Evolutionary conservation across 2,113 vertebrate species (phyloP), one percentile per base, ranked within the genome.

Genomic region (Dissostichus mawsoni): DNA sequence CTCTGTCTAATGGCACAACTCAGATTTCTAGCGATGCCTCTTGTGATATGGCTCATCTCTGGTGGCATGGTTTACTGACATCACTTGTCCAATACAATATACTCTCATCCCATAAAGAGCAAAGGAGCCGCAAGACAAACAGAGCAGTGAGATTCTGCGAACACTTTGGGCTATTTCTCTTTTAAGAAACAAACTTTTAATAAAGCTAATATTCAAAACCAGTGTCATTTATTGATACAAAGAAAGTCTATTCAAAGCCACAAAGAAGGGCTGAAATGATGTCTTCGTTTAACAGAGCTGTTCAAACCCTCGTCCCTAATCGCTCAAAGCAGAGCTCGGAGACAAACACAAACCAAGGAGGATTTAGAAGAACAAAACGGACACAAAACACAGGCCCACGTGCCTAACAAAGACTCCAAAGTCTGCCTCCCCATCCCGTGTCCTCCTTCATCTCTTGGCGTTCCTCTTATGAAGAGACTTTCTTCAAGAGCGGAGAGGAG

Each of bases 1-100:
- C 90, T 89, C 84, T 83, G 91, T 88, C 88, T 93, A 94, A 94
- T 93, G 89, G 93, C 93, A 93, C 92, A 92, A 94, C 93, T 95
- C 94, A 88, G 92, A 94, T 94, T 94, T 94, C 93, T 76, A 85
- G 89, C 45, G 92, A 95, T 95, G 92, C 88, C 92, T 92, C 84
- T 76, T 58, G 89, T 91, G 93, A 94, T 95, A 94, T 76, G 88
- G 83, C 85, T 88, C 90, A 93, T 94, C 92, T 92, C 89, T 90
- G 85, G 90, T 90, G 92, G 90, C 85, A 81, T 67, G 78, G 75
- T 91, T 90, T 85, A 87, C 89, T 89, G 88, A 90, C 90, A 91
- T 90, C 88, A 89, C 91, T 84, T 80, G 84, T 90, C 88, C 83
- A 80, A 78, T 78, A 86, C 78, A 90, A 88, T 78, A 80, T 62